A percentile compares a stretch with the other conserved stretches of the same genome.
These are phyloP conservation scores for Poeciliopsis prolifica DNA, from an alignment of 2,113 vertebrate genomes.

Conservation along the genomic window DNA sequence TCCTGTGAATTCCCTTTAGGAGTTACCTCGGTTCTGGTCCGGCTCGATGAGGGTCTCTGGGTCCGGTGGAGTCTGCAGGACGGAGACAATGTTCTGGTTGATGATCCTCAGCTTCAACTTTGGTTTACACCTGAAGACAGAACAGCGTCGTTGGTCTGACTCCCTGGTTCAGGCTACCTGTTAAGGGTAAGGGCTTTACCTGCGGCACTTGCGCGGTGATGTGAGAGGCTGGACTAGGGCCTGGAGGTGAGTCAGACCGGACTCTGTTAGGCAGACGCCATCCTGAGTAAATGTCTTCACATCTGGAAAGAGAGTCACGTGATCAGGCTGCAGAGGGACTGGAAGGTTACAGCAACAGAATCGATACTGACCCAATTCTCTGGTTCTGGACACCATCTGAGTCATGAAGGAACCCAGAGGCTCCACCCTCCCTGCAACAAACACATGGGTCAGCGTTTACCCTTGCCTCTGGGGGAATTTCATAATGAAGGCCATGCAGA, in stretches of 20 bases:
- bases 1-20: not conserved
- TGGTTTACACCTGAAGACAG: slow-evolving; percentile 85
- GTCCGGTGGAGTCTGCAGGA: slow-evolving; percentile 92
- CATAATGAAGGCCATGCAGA: slow-evolving; percentile 53
- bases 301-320: slow-evolving; percentile 76
- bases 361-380: slow-evolving; percentile 61
- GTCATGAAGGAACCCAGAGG: slow-evolving; percentile 55
- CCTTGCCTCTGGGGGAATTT: not conserved
- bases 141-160: not conserved
- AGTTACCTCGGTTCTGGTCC: slow-evolving; percentile 88
- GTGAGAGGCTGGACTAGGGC: slow-evolving; percentile 85
- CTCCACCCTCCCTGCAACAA: slow-evolving; percentile 51
- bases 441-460: not conserved
- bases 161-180: not conserved
- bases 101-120: slow-evolving; percentile 98
- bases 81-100: slow-evolving; percentile 98
- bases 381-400: slow-evolving; percentile 64
- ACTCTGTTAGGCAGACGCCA: slow-evolving; percentile 95
- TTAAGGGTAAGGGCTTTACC: slow-evolving; percentile 31
- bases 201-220: slow-evolving; percentile 85
- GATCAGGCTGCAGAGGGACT: not conserved
- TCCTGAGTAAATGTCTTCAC: slow-evolving; percentile 96
- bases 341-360: not conserved
- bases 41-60: slow-evolving; percentile 80
- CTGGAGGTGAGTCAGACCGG: slow-evolving; percentile 93